Conservation (phyloP, 2,888 invertebrate genomes). For the Nezara viridula region DNA sequence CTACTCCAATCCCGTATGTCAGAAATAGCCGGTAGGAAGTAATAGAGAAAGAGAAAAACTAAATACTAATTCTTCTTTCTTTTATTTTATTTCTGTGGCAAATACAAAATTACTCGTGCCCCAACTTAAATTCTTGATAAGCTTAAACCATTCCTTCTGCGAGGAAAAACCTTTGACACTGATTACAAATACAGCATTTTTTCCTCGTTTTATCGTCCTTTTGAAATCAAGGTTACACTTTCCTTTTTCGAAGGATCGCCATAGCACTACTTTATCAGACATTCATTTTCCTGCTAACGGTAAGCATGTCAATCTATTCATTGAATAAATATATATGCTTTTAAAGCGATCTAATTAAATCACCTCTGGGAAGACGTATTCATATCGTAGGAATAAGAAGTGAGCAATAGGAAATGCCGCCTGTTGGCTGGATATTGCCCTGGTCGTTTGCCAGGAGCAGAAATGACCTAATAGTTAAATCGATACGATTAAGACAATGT, state of each 20-base stretch:
- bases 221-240: not conserved
- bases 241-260: not conserved
- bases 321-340: not conserved
- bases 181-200: no score
- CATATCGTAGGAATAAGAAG: not conserved
- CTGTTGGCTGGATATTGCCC: not conserved
- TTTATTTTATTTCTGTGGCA: no score
- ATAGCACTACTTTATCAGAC: not conserved
- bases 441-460: not conserved
- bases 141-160: no score
- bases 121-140: no score
- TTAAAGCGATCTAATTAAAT: not conserved
- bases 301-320: not conserved
- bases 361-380: not conserved
- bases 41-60: no score
- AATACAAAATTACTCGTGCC: no score
- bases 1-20: no score
- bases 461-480: constrained; percentile 6
- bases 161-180: no score
- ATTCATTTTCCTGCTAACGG: not conserved
- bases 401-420: not conserved
- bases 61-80: no score
- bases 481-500: not conserved
- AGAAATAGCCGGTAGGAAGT: no score
- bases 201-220: no score